A percentile compares a stretch with the other conserved stretches of the same genome.
Evolutionary conservation across 2,113 vertebrate genomes (phyloP).

Genomic region (Columbina picui): DNA sequence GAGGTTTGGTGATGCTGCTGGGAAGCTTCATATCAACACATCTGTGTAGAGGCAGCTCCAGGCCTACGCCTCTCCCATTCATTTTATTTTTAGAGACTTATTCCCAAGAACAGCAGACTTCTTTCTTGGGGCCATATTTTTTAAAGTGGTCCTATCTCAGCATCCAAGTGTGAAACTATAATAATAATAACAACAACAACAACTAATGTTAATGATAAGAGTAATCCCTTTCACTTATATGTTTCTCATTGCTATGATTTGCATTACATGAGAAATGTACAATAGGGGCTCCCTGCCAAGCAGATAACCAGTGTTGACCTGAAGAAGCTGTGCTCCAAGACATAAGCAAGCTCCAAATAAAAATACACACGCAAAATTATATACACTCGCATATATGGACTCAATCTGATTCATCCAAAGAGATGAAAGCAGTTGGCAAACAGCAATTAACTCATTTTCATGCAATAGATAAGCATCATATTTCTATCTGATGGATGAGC

Average conservation of each 20-base stretch:
- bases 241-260: conserved; percentile 54
- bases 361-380: conserved; percentile 61
- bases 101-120: conserved; percentile 4
- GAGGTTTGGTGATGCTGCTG: neutral
- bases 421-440: conserved; percentile 72
- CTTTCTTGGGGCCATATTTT: conserved; percentile 65
- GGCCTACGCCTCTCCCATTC: neutral
- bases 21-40: neutral
- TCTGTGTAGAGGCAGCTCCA: neutral
- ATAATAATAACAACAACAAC: conserved; percentile 44
- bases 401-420: conserved; percentile 62
- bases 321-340: conserved; percentile 58
- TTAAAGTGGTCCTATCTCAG: conserved; percentile 64
- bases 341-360: conserved; percentile 50
- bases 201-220: conserved; percentile 56
- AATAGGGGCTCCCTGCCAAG: conserved; percentile 53
- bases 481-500: conserved; percentile 65
- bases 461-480: conserved; percentile 67
- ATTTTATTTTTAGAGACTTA: conserved; percentile 31
- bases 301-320: conserved; percentile 67
- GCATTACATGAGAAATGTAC: conserved; percentile 61
- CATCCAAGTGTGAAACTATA: conserved; percentile 32
- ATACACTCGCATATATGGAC: conserved; percentile 42
- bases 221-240: conserved; percentile 53
- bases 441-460: conserved; percentile 67